These are phyloP conservation scores for Syngnathus floridae DNA, from an alignment of 2,113 vertebrate genomes.

Conservation along the genomic window DNA sequence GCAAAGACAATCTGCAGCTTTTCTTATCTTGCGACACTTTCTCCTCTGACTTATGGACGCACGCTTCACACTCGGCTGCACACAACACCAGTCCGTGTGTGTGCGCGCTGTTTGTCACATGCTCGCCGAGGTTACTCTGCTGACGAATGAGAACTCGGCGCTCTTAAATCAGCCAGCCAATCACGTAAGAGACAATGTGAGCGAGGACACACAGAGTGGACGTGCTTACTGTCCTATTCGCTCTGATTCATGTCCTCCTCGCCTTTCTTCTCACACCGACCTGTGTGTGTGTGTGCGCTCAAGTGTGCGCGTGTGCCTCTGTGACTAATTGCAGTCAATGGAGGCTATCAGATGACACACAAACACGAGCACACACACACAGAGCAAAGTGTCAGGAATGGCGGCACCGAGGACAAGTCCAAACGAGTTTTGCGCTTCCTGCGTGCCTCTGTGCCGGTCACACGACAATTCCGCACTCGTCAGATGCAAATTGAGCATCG, in stretches of 20 bases:
- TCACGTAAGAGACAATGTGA: constrained; percentile 59
- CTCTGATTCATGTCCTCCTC: constrained; percentile 38
- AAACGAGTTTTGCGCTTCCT: background rate
- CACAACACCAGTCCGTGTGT: constrained; percentile 5
- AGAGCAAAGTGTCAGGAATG: constrained; percentile 5
- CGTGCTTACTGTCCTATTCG: constrained; percentile 52
- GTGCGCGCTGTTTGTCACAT: constrained; percentile 40
- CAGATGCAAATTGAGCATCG: no score
- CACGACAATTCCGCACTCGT: background rate
- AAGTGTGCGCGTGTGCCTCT: background rate
- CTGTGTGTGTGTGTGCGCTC: background rate
- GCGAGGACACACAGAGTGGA: constrained; percentile 52
- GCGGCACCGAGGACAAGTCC: background rate
- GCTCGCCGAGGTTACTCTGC: constrained; percentile 48
- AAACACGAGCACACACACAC: constrained; percentile 3
- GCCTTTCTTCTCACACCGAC: background rate
- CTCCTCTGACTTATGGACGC: constrained; percentile 47
- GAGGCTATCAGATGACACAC: constrained; percentile 13
- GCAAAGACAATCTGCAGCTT: constrained; percentile 21
- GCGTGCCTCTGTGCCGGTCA: background rate
- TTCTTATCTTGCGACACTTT: constrained; percentile 38
- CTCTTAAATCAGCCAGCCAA: constrained; percentile 68
- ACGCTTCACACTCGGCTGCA: constrained; percentile 20
- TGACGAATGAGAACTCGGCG: constrained; percentile 61
- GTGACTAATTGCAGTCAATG: constrained; percentile 31